Conservation (phyloP, 2,888 invertebrate genomes). For the Lepas anatifera region DNA sequence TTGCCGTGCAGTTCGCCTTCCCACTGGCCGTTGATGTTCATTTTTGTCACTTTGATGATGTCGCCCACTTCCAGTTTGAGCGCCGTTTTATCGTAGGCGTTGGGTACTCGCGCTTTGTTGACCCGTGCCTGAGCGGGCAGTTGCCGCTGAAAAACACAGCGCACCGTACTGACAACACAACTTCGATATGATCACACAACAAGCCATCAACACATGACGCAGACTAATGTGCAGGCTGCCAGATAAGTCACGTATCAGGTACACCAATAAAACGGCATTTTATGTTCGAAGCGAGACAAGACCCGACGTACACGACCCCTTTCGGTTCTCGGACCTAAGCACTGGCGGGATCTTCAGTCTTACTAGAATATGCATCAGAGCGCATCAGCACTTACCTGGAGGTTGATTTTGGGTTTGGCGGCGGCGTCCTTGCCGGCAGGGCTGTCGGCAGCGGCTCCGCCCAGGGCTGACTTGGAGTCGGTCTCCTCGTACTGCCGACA, state of each 20-base stretch:
- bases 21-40: conserved; percentile 97
- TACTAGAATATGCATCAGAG: too few species aligned
- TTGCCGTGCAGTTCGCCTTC: conserved; percentile 90
- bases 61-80: conserved; percentile 88
- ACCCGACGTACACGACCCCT: too few species aligned
- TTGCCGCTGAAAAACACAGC: conserved; percentile 33
- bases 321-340: too few species aligned
- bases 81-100: conserved; percentile 96
- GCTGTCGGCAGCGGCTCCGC: neutral
- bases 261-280: too few species aligned
- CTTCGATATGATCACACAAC: neutral
- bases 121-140: conserved; percentile 86
- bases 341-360: too few species aligned
- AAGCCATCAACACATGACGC: too few species aligned
- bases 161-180: neutral
- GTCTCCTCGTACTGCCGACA: neutral
- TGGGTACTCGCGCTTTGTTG: conserved; percentile 85
- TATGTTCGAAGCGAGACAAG: too few species aligned
- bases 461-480: neutral
- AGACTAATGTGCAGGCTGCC: too few species aligned
- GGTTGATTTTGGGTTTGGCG: neutral
- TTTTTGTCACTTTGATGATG: conserved; percentile 86
- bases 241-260: too few species aligned
- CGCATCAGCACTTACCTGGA: neutral
- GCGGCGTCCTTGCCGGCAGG: neutral